Conservation (phyloP, 2,113 vertebrate species). For the Myrmecobius fasciatus region DNA sequence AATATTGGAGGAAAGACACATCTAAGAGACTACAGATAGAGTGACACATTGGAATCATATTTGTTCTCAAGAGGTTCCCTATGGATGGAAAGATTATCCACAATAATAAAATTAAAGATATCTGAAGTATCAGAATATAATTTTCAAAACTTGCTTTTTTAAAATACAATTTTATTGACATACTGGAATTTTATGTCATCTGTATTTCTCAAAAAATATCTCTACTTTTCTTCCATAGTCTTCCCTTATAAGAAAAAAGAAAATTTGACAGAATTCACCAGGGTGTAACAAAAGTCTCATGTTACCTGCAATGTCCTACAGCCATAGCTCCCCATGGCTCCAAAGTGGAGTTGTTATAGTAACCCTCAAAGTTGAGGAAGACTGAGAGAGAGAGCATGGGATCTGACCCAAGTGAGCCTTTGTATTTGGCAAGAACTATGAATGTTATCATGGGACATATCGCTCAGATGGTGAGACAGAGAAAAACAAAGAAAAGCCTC, state of each 20-base stretch:
- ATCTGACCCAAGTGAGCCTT: too few species aligned
- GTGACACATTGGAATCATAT: not conserved
- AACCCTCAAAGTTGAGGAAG: too few species aligned
- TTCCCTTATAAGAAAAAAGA: not conserved
- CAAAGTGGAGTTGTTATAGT: too few species aligned
- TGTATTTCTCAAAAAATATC: not conserved
- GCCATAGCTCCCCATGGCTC: not conserved
- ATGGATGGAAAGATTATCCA: not conserved
- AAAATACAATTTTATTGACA: not conserved
- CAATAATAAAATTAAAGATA: not conserved
- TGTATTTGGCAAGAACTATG: too few species aligned
- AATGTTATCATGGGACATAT: too few species aligned
- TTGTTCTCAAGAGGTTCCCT: not conserved
- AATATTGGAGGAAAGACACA: not conserved
- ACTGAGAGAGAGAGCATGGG: too few species aligned
- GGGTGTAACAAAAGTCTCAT: not conserved
- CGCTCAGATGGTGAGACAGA: too few species aligned
- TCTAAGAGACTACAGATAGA: not conserved
- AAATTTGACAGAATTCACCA: not conserved
- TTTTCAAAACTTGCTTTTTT: not conserved
- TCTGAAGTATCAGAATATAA: not conserved
- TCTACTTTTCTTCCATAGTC: not conserved
- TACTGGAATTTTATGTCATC: not conserved
- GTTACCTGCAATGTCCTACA: fast-evolving
- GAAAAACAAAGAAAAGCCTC: too few species aligned